Base-by-base conservation (phyloP, 2,888 invertebrate genomes). In the Apodemia zela region DNA sequence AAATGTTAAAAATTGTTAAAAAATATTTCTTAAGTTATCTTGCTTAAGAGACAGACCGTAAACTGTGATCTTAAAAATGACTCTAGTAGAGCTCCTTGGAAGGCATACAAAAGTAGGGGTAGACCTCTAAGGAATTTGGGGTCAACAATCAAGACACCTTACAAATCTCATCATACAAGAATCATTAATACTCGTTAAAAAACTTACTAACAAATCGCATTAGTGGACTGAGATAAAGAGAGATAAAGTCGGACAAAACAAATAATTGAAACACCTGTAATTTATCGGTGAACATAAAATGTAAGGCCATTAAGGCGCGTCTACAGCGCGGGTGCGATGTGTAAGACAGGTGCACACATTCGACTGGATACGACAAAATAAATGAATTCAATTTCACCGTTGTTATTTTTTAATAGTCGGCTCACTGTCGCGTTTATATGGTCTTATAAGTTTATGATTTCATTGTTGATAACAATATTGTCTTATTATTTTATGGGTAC, bases 211-310 rank as follows among this genome's bases (percentile, higher is more conserved):
- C 67, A 62, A 68, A 45, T 59, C 68, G 68, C 70, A 70, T 70
- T 70, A 69, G 67, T 66, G 65, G 62, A 66, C 69, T 63, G 71
- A 70, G 72, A 73, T 71, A 66, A 66, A 63, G 54, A 67, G 65
- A 71, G 74, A 76, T 77, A 76, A 71, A 68, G 64, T 67, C 49
- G 64, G 72, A 72, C 73, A 74, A 73, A 79, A 78, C 74, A 77
- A 79, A 79, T 77, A 77, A 73, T 75, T 73, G 72, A 73, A 72
- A 70, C 70, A 64, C 67, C 68, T 65, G 69, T 72, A 71, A 73
- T 69, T 73, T 74, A 74, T 73, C 71, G 75, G 71, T 69, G 68
- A 72, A 70, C 72, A 74, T 72, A 72, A 73, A 74, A 63, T 63
- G 63, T 63, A 47, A 63, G 42, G 63, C 47, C 45, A 59, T 63